Evolutionary conservation across 1,140 invertebrate genomes (phyloP), one percentile per base, ranked within the genome.

Genomic region (Drosophila pandora): DNA sequence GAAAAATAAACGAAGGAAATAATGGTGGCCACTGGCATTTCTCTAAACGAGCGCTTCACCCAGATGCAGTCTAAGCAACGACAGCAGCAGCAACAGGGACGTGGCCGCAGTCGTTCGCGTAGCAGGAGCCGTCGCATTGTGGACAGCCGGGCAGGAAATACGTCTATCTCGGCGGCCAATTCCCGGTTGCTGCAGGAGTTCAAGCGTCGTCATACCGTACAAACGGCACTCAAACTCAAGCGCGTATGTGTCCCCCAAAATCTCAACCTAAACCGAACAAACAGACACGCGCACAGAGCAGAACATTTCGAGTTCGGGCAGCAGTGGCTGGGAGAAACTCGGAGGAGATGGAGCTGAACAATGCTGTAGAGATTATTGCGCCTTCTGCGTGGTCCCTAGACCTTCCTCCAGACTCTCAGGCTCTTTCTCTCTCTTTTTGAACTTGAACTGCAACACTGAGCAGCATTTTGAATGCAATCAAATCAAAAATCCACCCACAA

Each of bases 11-110:
- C 12, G n/a, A 52, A 28, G 71, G 37, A 25, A 34, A 67, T 2
- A n/a, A 89, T 89, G 84, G 83, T 81, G 43, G 70, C 82, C 21
- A 92, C 91, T 30, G 79, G 76, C 39, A 78, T 92, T 34, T 91
- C 91, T 23, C 67, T 92, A 10, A 92, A 91, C 55, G 91, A 91
- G 41, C 90, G 91, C 12, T 92, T 92, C 45, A 91, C 91, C 45
- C 80, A 89, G 61, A 77, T 78, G 34, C 72, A 80, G 67, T 58
- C 75, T 3, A 55, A 58, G 10, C 49, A 57, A 13, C 41, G 34
- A n/a, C 23, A 30, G 34, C 54, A 56, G 25, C 25, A 17, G 48
- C 70, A 75, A 30, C 55, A 57, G 37, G 39, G 57, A 6, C 81
- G 73, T 7, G 71, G 72, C 8, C 81, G 76, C 12, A 90, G 88